Percentiles rank a stretch among this genome's conserved stretches.
phyloP scores from a whole-genome alignment of 2,113 vertebrate genomes.

The Trinectes maculatus region DNA sequence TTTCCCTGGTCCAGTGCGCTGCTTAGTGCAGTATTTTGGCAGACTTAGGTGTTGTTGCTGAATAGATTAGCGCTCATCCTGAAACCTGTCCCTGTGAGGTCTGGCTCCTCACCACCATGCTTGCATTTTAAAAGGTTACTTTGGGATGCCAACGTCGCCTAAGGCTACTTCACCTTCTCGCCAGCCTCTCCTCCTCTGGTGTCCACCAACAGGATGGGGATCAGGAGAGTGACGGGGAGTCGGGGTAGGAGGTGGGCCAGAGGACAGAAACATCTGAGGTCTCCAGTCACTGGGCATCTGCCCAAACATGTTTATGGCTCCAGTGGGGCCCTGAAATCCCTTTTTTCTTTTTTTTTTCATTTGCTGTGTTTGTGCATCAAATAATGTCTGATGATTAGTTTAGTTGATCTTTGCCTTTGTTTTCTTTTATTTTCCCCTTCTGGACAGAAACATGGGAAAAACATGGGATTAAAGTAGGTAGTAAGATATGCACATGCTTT shows the following conservation, averaged over 20 bases:
- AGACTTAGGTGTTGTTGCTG: constrained; percentile 65
- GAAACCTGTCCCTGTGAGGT: constrained; percentile 66
- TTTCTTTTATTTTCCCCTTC: too few relatives aligned
- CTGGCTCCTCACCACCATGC: constrained; percentile 43
- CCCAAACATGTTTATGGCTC: constrained; percentile 29
- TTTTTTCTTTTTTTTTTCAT: constrained; percentile 24
- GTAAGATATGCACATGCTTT: not conserved
- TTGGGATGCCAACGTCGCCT: constrained; percentile 60
- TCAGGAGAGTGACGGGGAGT: constrained; percentile 14
- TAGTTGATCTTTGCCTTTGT: not conserved
- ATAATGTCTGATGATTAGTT: constrained; percentile 11
- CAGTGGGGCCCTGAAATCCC: constrained; percentile 11
- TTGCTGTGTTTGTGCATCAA: constrained; percentile 13
- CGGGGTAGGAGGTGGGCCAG: constrained; percentile 11
- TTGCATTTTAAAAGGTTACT: constrained; percentile 75
- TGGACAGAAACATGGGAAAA: too few relatives aligned
- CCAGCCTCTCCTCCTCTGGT: constrained; percentile 27
- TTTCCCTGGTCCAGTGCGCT: constrained; percentile 45
- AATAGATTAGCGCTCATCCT: constrained; percentile 68
- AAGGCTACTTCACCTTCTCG: constrained; percentile 15
- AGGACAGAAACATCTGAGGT: constrained; percentile 10
- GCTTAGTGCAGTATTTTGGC: constrained; percentile 59
- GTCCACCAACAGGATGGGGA: constrained; percentile 20
- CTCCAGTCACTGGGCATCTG: constrained; percentile 27
- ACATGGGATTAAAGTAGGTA: not conserved